phyloP scores from a whole-genome alignment of 2,113 vertebrate species.

The Bujurquina vittata region DNA sequence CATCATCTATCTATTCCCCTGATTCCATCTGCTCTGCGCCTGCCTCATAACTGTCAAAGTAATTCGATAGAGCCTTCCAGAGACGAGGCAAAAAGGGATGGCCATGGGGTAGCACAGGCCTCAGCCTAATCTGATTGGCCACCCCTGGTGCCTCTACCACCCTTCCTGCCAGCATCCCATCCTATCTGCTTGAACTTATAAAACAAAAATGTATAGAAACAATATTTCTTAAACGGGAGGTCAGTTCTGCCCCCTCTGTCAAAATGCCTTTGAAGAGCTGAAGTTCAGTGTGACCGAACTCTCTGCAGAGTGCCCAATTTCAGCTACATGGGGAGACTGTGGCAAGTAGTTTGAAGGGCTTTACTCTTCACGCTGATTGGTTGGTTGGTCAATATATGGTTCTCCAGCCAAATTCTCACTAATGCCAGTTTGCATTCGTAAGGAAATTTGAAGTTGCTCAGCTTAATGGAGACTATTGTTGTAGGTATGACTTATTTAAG shows the following conservation, averaged over 20 bases:
- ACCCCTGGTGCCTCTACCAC: neutral
- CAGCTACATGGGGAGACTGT: neutral
- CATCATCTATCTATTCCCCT: constrained; percentile 6
- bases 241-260: neutral
- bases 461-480: neutral
- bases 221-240: neutral
- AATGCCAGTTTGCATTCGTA: neutral
- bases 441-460: neutral
- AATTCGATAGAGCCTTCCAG: constrained; percentile 23
- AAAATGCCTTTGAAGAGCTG: constrained; percentile 1
- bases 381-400: neutral
- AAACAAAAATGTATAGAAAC: neutral
- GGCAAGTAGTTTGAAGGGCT: neutral
- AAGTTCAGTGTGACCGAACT: neutral
- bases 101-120: neutral
- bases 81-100: neutral
- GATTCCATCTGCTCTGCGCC: constrained; percentile 16
- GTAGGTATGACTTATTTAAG: neutral
- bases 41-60: constrained; percentile 25
- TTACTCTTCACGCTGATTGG: neutral
- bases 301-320: constrained; percentile 4
- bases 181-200: neutral
- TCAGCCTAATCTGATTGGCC: constrained; percentile 5
- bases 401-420: neutral
- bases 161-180: neutral